Percentiles rank a stretch among this genome's conserved stretches.
phyloP scores from a whole-genome alignment of 2,113 vertebrate species.

The Cebus imitator region DNA sequence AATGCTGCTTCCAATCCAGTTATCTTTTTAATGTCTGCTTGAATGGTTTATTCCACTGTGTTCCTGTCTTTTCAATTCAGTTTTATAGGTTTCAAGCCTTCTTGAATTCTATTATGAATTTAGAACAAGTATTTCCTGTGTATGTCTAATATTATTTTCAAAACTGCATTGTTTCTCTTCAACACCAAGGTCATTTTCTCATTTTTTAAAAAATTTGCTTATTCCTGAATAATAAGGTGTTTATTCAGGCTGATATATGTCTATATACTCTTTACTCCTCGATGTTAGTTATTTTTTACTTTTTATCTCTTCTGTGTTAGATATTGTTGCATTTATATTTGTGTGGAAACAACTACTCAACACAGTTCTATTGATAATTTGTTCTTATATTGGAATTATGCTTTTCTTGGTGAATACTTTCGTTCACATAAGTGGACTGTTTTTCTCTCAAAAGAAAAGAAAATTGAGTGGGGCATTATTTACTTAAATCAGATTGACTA shows the following conservation, averaged over 20 bases:
- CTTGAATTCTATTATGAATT: conserved; percentile 26
- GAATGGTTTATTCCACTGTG: conserved; percentile 1
- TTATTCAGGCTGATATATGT: neutral
- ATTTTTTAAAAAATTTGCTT: neutral
- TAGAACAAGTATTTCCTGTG: neutral
- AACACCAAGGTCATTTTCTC: neutral
- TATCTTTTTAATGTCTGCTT: neutral
- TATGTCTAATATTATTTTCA: neutral
- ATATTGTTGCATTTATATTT: neutral
- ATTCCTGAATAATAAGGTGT: neutral
- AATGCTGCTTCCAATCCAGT: neutral
- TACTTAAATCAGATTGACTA: neutral
- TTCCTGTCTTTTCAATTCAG: neutral
- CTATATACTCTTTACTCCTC: neutral
- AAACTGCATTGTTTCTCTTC: neutral
- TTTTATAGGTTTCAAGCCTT: neutral
- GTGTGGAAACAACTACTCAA: neutral
- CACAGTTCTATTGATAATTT: neutral
- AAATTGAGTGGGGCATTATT: neutral
- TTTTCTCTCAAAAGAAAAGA: neutral
- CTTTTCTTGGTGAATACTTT: conserved; percentile 5
- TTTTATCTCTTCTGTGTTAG: neutral
- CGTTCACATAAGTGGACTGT: neutral
- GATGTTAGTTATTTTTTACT: neutral
- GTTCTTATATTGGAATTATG: neutral